A percentile compares a stretch with the other conserved stretches of the same genome.
Evolutionary conservation across 2,113 vertebrate genomes (phyloP).

Genomic region (Rhineura floridana): DNA sequence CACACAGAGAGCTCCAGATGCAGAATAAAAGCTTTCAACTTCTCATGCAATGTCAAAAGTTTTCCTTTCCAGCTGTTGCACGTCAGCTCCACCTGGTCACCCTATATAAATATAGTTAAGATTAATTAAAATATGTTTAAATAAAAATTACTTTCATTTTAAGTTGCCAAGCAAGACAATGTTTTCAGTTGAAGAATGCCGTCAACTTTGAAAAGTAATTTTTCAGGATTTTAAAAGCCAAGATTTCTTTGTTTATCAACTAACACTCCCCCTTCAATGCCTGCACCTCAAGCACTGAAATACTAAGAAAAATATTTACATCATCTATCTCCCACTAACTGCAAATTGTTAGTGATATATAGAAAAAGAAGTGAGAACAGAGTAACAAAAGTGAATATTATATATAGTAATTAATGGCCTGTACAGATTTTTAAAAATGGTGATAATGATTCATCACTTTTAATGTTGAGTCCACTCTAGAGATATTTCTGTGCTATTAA

Average conservation of each 20-base stretch:
- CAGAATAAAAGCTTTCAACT: constrained; percentile 2
- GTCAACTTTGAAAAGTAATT: constrained; percentile 10
- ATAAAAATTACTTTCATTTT: constrained; percentile 23
- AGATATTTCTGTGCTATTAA: neutral
- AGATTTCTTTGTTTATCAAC: constrained; percentile 10
- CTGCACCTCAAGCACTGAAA: constrained; percentile 53
- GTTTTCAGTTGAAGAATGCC: constrained; percentile 32
- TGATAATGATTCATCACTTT: neutral
- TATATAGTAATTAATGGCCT: constrained; percentile 54
- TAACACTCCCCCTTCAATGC: neutral
- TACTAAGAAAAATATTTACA: constrained; percentile 38
- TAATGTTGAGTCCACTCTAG: neutral
- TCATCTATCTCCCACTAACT: constrained; percentile 4
- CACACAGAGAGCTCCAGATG: constrained; percentile 31
- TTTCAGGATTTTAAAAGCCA: neutral
- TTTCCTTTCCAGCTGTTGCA: constrained; percentile 38
- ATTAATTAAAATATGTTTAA: neutral
- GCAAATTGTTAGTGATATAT: neutral
- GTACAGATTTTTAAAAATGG: constrained; percentile 42
- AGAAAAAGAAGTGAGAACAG: constrained; percentile 38
- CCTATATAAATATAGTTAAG: constrained; percentile 27
- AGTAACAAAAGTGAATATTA: constrained; percentile 56
- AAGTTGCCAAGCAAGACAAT: constrained; percentile 31
- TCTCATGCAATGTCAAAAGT: constrained; percentile 24
- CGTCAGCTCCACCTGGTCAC: constrained; percentile 13